A percentile compares a stretch with the other conserved stretches of the same genome.
phyloP scores from a whole-genome alignment of 1,140 invertebrate species.

The Nasonia longicornis region DNA sequence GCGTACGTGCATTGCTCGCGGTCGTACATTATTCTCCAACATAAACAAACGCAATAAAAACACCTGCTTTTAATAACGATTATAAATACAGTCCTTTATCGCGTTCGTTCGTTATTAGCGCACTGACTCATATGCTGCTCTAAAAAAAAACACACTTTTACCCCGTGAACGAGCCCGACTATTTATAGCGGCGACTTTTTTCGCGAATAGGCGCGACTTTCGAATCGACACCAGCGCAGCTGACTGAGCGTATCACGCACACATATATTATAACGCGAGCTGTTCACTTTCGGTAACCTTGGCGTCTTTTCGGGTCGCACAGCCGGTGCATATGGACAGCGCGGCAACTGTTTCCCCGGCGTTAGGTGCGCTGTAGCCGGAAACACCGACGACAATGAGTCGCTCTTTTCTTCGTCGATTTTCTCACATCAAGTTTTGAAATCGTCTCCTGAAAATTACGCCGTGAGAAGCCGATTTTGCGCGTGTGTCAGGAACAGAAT shows the following conservation, averaged over 20 bases:
- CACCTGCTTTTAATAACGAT: background rate
- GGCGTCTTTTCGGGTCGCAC: background rate
- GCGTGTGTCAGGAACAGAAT: background rate
- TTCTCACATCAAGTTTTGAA: background rate
- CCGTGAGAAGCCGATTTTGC: background rate
- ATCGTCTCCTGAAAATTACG: background rate
- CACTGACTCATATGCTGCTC: background rate
- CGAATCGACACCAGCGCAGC: background rate
- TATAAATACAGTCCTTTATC: background rate
- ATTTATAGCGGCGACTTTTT: background rate
- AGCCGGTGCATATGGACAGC: background rate
- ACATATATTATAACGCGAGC: background rate
- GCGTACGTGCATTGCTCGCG: no score
- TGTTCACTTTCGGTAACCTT: conserved; percentile 11
- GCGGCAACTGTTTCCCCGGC: background rate
- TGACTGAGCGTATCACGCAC: background rate
- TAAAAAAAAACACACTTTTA: background rate
- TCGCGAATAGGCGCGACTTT: background rate
- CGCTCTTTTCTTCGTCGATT: background rate
- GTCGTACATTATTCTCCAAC: no score
- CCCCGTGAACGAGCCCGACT: background rate
- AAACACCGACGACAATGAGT: background rate
- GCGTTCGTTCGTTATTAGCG: background rate
- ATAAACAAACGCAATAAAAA: background rate
- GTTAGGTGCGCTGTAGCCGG: background rate